Conservation (phyloP, 2,888 invertebrate species). For the Drosophila longiperda region DNA sequence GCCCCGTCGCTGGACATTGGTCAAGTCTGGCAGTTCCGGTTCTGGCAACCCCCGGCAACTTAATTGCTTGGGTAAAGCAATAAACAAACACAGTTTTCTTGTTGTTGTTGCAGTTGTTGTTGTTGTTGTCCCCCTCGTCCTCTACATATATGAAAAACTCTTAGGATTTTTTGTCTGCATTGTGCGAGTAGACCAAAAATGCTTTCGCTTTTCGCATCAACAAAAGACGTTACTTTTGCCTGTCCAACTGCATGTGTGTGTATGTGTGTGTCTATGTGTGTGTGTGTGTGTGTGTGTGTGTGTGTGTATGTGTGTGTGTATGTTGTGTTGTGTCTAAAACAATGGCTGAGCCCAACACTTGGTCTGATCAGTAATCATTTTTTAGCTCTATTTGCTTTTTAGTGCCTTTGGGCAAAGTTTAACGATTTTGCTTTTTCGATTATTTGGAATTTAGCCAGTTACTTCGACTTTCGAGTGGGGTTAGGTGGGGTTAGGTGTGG, state of each 20-base stretch:
- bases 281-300: neutral
- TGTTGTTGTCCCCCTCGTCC: conserved; percentile 1
- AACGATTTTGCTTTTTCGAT: conserved; percentile 45
- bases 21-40: conserved; percentile 50
- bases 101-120: conserved; percentile 5
- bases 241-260: conserved; percentile 20
- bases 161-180: conserved; percentile 43
- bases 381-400: conserved; percentile 59
- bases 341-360: conserved; percentile 60
- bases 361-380: conserved; percentile 71
- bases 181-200: conserved; percentile 66
- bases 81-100: conserved; percentile 72
- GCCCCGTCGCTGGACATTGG: conserved; percentile 62
- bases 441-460: conserved; percentile 37
- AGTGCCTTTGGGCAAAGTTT: conserved; percentile 38
- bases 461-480: conserved; percentile 40
- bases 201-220: conserved; percentile 67
- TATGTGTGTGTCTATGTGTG: conserved; percentile 9
- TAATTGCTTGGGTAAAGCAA: conserved; percentile 75
- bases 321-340: conserved; percentile 28
- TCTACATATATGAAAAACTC: conserved; percentile 15
- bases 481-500: conserved; percentile 30
- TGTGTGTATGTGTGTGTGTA: neutral
- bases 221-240: conserved; percentile 74
- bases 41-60: conserved; percentile 59